phyloP scores from a whole-genome alignment of 2,888 invertebrate species.

The Adelognathus sp. region DNA sequence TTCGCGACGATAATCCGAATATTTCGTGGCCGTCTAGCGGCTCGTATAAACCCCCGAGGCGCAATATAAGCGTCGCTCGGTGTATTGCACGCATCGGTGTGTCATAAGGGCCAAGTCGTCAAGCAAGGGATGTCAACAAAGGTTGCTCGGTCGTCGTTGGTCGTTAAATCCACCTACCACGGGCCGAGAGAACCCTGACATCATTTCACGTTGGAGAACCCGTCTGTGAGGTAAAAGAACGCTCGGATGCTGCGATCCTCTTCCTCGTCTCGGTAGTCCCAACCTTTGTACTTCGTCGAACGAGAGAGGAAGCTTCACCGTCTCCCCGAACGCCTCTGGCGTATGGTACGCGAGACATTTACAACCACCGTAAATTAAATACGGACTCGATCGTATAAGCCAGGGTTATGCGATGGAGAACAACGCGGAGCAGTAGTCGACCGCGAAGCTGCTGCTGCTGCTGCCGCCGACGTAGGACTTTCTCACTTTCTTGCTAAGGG shows the following conservation, averaged over 20 bases:
- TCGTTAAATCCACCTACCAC: slow-evolving; percentile 71
- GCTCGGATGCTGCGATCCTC: slow-evolving; percentile 15
- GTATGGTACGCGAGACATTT: slow-evolving; percentile 73
- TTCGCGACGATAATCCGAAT: slow-evolving; percentile 60
- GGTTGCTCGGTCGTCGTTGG: slow-evolving; percentile 63
- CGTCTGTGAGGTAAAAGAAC: slow-evolving; percentile 40
- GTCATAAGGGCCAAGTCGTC: slow-evolving; percentile 64
- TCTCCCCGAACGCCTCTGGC: slow-evolving; percentile 56
- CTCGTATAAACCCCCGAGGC: slow-evolving; percentile 53
- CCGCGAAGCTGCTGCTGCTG: slow-evolving; percentile 29
- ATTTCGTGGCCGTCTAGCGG: slow-evolving; percentile 55
- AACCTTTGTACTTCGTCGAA: slow-evolving; percentile 26
- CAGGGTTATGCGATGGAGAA: slow-evolving; percentile 49
- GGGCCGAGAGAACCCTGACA: slow-evolving; percentile 33
- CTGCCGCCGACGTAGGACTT: no score
- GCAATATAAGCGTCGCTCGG: slow-evolving; percentile 41
- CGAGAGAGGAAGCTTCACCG: slow-evolving; percentile 33
- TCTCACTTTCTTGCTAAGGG: slow-evolving; percentile 23
- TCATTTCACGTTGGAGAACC: slow-evolving; percentile 41
- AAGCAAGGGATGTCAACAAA: slow-evolving; percentile 71
- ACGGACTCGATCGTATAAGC: slow-evolving; percentile 68
- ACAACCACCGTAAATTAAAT: slow-evolving; percentile 77
- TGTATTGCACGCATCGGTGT: slow-evolving; percentile 47
- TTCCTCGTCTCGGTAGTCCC: slow-evolving; percentile 28
- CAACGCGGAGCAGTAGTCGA: slow-evolving; percentile 18